Evolutionary conservation across 2,888 invertebrate species (phyloP), one percentile per base, ranked within the genome.

Genomic region (Oligia fasciuncula): DNA sequence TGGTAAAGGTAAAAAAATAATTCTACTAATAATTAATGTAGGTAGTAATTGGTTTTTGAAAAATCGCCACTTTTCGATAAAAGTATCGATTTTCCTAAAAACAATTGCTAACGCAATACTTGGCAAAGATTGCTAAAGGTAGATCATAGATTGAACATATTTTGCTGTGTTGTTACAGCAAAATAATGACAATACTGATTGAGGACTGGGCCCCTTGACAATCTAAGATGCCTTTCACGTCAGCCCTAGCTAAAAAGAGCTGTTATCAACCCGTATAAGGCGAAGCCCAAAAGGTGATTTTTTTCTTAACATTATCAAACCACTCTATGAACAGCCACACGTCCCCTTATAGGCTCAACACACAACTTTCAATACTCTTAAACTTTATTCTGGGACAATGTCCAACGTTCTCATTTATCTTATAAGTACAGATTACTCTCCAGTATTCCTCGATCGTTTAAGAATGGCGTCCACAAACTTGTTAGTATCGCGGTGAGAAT

Each of bases 371-470:
- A 67, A 80, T 73, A 76, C 73, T 67, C 51, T 65, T 54, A 4
- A 76, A 85, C 67, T 85, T 85, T 49, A 73, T 54, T 71, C 8
- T 8, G 76, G 68, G 40, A 77, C 49, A 76, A 78, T n/a, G 54
- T 80, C 67, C 73, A 49, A 68, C 82, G 49, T 76, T 62, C 81
- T 77, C 49, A 54, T 80, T 67, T 76, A 76, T 80, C 66, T 84
- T 67, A 84, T 84, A 29, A 29, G 29, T 29, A 77, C 72, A 57
- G 82, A 86, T 84, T 84, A 78, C 77, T 82, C 81, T 82, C 73
- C 49, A 68, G 73, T 57, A 70, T 77, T 76, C 67, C 63, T 46
- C 63, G 68, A 75, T 79, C 66, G 75, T 74, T 75, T 79, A 77
- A 77, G 73, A 66, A 66, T 49, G 13, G 11, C 57, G 57, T 40